Conservation (phyloP, 2,113 vertebrate genomes). For the Vulpes ferrilata region DNA sequence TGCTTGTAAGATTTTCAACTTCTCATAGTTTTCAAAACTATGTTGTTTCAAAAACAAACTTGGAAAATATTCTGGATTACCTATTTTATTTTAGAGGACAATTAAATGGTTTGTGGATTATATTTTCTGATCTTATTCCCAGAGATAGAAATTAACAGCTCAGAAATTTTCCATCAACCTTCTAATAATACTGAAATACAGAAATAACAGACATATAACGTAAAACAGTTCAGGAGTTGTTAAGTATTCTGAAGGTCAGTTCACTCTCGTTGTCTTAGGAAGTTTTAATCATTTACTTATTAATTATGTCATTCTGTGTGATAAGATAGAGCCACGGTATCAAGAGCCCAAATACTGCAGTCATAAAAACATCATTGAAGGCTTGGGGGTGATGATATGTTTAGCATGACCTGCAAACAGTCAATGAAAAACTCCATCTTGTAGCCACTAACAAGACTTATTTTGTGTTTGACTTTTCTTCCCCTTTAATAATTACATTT, state of each 20-base stretch:
- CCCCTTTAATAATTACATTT: neutral
- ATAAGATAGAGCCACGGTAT: neutral
- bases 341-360: neutral
- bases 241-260: neutral
- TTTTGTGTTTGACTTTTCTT: neutral
- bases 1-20: neutral
- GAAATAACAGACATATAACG: neutral
- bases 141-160: neutral
- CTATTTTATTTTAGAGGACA: neutral
- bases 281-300: neutral
- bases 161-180: neutral
- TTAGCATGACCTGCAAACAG: neutral
- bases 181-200: neutral
- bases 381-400: neutral
- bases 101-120: neutral
- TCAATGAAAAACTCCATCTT: neutral
- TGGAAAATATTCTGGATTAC: neutral
- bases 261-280: neutral
- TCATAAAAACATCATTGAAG: neutral
- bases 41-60: neutral
- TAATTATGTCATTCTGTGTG: neutral
- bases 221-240: neutral
- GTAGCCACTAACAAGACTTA: neutral
- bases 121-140: neutral
- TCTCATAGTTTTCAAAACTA: neutral